These are phyloP conservation scores for Tiliacea citrago DNA, from an alignment of 2,888 invertebrate genomes.

Conservation along the genomic window DNA sequence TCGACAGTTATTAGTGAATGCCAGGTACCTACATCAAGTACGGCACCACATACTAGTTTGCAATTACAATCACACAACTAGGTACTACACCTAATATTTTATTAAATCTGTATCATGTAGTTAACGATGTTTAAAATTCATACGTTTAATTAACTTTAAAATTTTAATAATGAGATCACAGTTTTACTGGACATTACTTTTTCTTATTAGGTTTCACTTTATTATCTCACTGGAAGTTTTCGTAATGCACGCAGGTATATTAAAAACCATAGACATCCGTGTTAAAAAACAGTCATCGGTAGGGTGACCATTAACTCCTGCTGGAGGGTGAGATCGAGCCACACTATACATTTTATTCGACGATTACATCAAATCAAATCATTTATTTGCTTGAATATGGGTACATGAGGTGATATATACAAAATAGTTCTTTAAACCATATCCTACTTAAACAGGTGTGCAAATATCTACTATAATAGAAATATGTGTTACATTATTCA, in stretches of 20 bases:
- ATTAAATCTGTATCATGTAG: background rate
- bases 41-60: background rate
- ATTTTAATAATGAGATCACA: too few relatives aligned
- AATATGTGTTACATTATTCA: too few relatives aligned
- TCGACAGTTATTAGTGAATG: conserved; percentile 6
- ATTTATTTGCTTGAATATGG: too few relatives aligned
- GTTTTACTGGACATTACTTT: too few relatives aligned
- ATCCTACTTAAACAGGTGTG: too few relatives aligned
- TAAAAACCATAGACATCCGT: too few relatives aligned
- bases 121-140: background rate
- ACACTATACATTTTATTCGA: background rate
- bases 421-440: too few relatives aligned
- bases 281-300: too few relatives aligned
- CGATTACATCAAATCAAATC: background rate
- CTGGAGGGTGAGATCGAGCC: background rate
- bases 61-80: background rate
- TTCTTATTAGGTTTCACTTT: too few relatives aligned
- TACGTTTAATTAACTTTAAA: background rate
- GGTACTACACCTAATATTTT: background rate
- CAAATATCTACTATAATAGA: too few relatives aligned
- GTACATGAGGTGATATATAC: too few relatives aligned
- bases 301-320: background rate
- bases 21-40: background rate
- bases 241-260: background rate
- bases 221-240: too few relatives aligned